Evolutionary conservation across 1,140 invertebrate genomes (phyloP), one percentile per base, ranked within the genome.

Genomic region (Orius insidiosus): DNA sequence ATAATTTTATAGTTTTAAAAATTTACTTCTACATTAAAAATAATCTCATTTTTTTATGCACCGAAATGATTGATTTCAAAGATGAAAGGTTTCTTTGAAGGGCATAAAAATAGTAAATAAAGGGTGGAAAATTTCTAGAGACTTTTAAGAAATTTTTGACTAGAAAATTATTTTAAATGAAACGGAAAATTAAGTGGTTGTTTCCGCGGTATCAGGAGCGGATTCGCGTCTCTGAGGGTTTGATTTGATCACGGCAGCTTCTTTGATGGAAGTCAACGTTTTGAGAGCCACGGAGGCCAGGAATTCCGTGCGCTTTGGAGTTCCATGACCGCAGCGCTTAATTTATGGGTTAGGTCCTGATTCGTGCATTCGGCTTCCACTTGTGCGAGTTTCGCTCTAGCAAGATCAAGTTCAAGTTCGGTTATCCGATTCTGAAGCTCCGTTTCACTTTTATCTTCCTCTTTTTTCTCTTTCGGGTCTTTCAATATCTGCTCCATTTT

Each of bases 291-390:
- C 1, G 83, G 80, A 2, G 80, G 74, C 69, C 80, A 82, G 18
- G 74, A 74, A 47, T 68, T 72, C 60, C 76, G 71, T 0, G 78
- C 75, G 1, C 76, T 70, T 59, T 85, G 80, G 39, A 88, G 65
- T 63, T 94, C 88, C 24, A 76, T 72, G 19, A 87, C 65, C 0
- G 85, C 79, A 1, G 85, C 72, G 56, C 78, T 80, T 37, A 95
- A 65, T 58, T 92, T 84, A 68, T 97, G 90, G n/a, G 80, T 89
- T 32, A 95, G 64, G 63, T 94, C 88, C 77, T 95, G 89, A 69
- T 93, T 96, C 56, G 81, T 78, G 67, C 94, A 98, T 65, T 97
- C 86, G 0, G 90, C 85, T 67, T 98, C 90, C 2, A 98, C 95
- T 45, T 96, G 78, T 0, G 89, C 90, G 51, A 98, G 68, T 61